Evolutionary conservation across 2,888 invertebrate genomes (phyloP), one percentile per base, ranked within the genome.

Genomic region (Cheilosia grossa): DNA sequence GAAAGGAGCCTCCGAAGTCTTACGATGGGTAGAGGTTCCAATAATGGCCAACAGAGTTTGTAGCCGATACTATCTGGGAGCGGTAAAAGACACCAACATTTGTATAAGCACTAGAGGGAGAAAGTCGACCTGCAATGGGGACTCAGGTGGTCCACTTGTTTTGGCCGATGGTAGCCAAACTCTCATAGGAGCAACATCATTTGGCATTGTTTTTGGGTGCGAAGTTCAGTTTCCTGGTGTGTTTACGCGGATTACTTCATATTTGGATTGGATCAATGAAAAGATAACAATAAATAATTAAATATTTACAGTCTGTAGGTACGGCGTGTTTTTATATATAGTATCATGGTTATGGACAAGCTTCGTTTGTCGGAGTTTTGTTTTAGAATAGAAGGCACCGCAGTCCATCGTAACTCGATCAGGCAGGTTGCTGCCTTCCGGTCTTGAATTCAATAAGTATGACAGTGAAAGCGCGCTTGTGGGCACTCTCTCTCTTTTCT

Each of bases 61-160:
- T 82, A 53, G 82, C 0, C 82, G 87, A 2, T 89, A 89, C 87
- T 90, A 73, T 51, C 15, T 44, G 0, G 89, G 90, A 2, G 5
- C 70, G 2, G 77, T 90, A 0, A 17, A 33, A 1, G 9, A 49
- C 13, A 83, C 85, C 24, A 87, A 90, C 59, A 88, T 90, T 63
- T 91, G 91, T 75, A 89, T 90, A 37, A 89, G 88, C 78, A 90
- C 89, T 49, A 88, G 83, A 44, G 90, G 88, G 4, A 40, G 15
- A 51, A 81, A 59, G 77, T 90, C 90, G n/a, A 90, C 88, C 13
- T 91, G 91, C 86, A 89, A 89, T 86, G 91, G 91, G 13, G 91
- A 91, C 66, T 91, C 91, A 53, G 91, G 91, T 56, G 91, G 91
- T 47, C 92, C 91, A 4, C 80, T 92, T 75, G 88, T 90, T 0